Conservation (phyloP, 2,888 invertebrate species). For the Periphyllus acericola region DNA sequence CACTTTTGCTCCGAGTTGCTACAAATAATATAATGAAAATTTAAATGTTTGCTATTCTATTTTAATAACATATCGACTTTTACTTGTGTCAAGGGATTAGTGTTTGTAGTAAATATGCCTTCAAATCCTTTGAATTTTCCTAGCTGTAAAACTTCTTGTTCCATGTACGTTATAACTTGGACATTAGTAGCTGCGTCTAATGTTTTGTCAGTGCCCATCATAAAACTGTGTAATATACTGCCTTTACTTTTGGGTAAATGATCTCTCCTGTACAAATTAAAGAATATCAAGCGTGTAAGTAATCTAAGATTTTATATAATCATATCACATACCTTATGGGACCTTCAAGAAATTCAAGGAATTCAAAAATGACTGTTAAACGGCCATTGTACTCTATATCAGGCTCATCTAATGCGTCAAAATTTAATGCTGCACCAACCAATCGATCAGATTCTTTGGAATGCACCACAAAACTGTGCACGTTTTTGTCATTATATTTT, state of each 20-base stretch:
- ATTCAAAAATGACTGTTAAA: constrained; percentile 78
- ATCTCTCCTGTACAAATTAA: constrained; percentile 64
- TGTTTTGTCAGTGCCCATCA: constrained; percentile 83
- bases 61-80: constrained; percentile 59
- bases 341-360: constrained; percentile 80
- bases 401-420: constrained; percentile 84
- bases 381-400: constrained; percentile 77
- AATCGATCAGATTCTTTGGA: constrained; percentile 70
- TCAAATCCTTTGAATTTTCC: constrained; percentile 75
- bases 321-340: constrained; percentile 72
- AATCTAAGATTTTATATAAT: not conserved
- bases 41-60: not conserved
- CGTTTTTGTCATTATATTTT: not conserved
- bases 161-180: constrained; percentile 80
- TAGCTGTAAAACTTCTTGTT: constrained; percentile 77
- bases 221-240: constrained; percentile 83
- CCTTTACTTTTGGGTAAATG: constrained; percentile 75
- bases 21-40: constrained; percentile 65
- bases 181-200: constrained; percentile 81
- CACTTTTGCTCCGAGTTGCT: constrained; percentile 85
- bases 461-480: constrained; percentile 75
- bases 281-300: constrained; percentile 44
- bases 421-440: constrained; percentile 81
- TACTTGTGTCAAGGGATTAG: constrained; percentile 88
- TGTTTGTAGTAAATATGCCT: constrained; percentile 87